Evolutionary conservation across 1,140 invertebrate genomes (phyloP).

Genomic region (Panonychus citri): DNA sequence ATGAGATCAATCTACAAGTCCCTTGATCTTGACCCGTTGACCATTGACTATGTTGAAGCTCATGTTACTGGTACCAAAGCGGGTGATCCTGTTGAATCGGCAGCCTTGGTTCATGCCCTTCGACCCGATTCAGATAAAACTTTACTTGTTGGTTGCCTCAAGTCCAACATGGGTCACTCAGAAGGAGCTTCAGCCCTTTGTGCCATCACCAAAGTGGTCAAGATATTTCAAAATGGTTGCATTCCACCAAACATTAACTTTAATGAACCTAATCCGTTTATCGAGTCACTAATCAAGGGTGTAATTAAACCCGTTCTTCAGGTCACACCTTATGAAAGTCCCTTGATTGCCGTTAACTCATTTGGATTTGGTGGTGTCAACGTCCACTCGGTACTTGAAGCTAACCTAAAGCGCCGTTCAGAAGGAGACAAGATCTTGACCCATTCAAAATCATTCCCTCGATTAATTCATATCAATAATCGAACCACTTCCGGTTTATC

Average conservation of each 20-base stretch:
- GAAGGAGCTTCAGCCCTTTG: slow-evolving; percentile 61
- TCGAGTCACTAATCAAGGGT: slow-evolving; percentile 38
- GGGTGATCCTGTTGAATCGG: slow-evolving; percentile 51
- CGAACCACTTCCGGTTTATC: slow-evolving; percentile 26
- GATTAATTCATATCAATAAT: slow-evolving; percentile 23
- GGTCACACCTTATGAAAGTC: slow-evolving; percentile 37
- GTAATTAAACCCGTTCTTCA: slow-evolving; percentile 37
- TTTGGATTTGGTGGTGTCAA: slow-evolving; percentile 96
- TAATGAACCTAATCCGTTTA: slow-evolving; percentile 28
- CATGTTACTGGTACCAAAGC: slow-evolving; percentile 74
- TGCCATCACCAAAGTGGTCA: slow-evolving; percentile 25
- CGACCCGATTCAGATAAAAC: slow-evolving; percentile 36
- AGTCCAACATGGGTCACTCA: slow-evolving; percentile 78
- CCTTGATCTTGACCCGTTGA: slow-evolving; percentile 46
- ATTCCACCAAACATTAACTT: slow-evolving; percentile 33
- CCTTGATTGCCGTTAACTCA: slow-evolving; percentile 66
- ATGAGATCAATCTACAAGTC: slow-evolving; percentile 62
- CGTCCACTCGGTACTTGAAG: slow-evolving; percentile 52
- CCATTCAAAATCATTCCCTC: slow-evolving; percentile 11
- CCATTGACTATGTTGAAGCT: slow-evolving; percentile 71
- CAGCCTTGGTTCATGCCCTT: slow-evolving; percentile 55
- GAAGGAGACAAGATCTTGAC: slow-evolving; percentile 5
- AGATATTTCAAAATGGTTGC: slow-evolving; percentile 25
- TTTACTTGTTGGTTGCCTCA: slow-evolving; percentile 62
- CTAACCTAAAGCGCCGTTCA: slow-evolving; percentile 13